phyloP scores from a whole-genome alignment of 2,797 vertebrate species.

The Cheirogaleus major region DNA sequence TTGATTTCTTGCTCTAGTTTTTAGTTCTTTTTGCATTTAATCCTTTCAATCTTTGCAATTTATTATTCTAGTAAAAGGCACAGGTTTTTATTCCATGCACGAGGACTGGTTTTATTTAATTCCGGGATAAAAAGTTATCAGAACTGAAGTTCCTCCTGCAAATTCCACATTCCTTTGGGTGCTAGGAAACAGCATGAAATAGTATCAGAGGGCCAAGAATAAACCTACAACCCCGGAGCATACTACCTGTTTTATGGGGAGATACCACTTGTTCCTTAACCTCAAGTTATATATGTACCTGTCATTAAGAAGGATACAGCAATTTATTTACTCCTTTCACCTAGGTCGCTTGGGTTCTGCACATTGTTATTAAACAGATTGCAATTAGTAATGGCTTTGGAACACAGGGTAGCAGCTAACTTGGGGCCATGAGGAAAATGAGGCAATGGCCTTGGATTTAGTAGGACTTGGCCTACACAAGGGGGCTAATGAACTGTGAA shows the following conservation, averaged over 20 bases:
- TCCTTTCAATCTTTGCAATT: not conserved
- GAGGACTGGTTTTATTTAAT: conserved; percentile 34
- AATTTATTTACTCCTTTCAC: not conserved
- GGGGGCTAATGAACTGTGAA: not conserved
- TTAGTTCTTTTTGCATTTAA: not conserved
- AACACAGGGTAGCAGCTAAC: not conserved
- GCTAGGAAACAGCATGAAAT: not conserved
- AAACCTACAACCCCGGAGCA: not conserved
- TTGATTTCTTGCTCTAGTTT: not conserved
- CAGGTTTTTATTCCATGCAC: not conserved
- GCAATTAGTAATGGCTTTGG: not conserved
- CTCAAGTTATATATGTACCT: not conserved
- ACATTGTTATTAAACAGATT: not conserved
- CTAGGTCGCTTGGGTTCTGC: not conserved
- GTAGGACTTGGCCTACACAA: not conserved
- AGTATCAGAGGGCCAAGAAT: not conserved
- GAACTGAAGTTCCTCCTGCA: not conserved
- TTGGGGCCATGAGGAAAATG: not conserved
- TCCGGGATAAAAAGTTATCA: conserved; percentile 14
- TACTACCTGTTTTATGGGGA: not conserved
- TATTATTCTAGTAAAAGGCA: not conserved
- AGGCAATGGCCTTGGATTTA: not conserved
- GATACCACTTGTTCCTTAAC: not conserved
- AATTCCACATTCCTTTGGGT: not conserved
- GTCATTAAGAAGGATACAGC: not conserved